Evolutionary conservation across 2,888 invertebrate genomes (phyloP).

Genomic region (Hoplodrina ambigua): DNA sequence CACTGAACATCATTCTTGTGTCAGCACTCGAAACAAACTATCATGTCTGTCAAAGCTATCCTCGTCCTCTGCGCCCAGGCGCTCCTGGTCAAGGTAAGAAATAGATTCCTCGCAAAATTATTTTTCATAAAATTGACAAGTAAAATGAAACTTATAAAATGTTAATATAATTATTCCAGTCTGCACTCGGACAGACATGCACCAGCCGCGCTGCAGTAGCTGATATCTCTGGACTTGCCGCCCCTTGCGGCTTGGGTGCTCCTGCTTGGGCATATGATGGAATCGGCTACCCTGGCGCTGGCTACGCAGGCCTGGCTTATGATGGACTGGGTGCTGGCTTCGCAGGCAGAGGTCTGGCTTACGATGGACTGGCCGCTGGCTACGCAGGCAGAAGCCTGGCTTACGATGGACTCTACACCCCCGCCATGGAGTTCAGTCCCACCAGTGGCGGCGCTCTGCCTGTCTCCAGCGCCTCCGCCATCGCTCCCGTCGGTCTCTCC

Average conservation of each 20-base stretch:
- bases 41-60: conserved; percentile 68
- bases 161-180: background rate
- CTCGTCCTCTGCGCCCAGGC: conserved; percentile 55
- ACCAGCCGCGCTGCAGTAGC: background rate
- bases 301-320: background rate
- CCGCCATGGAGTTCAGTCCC: conserved; percentile 9
- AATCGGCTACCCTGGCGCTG: background rate
- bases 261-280: background rate
- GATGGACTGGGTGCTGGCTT: background rate
- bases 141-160: background rate
- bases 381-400: conserved; percentile 11
- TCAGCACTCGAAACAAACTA: conserved; percentile 40
- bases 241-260: conserved; percentile 4
- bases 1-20: conserved; percentile 31
- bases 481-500: background rate
- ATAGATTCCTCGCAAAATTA: too few relatives aligned
- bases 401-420: conserved; percentile 46
- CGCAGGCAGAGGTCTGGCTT: too few relatives aligned
- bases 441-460: background rate
- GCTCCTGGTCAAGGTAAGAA: conserved; percentile 40
- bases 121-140: too few relatives aligned
- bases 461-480: background rate
- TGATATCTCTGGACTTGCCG: background rate
- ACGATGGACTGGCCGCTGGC: too few relatives aligned
- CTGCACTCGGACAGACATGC: background rate